Base-by-base conservation (phyloP, 2,797 vertebrate species). In the Myotis vivesi region DNA sequence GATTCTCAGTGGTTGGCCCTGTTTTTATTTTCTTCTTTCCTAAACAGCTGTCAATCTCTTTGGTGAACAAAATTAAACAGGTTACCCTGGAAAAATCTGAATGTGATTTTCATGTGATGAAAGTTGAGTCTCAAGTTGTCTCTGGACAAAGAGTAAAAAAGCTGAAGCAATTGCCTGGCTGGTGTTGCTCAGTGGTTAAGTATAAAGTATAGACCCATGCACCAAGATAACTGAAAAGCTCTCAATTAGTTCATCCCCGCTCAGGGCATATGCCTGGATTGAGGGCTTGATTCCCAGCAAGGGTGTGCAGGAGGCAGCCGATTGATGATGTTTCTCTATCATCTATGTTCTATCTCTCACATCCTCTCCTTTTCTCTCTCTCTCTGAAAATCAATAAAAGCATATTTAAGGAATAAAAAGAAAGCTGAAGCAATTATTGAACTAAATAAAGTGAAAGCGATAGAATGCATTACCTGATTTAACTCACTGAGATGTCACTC, bases 41-140 rank as follows among this genome's bases (percentile, higher is more conserved):
- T 90, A 8, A 87, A 89, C 46, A 94, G 62, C 55, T 94, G 71
- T 96, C 94, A 94, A n/a, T 95, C 92, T 93, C 69, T 93, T 49
- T 57, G 8, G 53, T 84, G 59, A 96, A 80, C 38, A 89, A 95
- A 96, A 87, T 10, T 87, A 84, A 96, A 93, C 76, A 97, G 20
- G 73, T 95, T 94, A 84, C 75, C 49, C 84, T 95, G 53, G 94
- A 69, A 91, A 89, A 89, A 88, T 72, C 8, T 25, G 20, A 95
- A 72, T 57, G 30, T 94, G 68, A 90, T 85, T 92, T 94, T 95
- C 44, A 68, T 81, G 68, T 36, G 72, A 38, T 73, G n/a, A 87
- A 96, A 94, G 62, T 91, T 91, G 57, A 91, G 41, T 82, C 44
- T 89, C 83, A 94, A 59, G 57, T 91, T 89, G 80, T 94, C 91